Evolutionary conservation across 2,888 invertebrate genomes (phyloP).

Genomic region (Branchellion lobata): DNA sequence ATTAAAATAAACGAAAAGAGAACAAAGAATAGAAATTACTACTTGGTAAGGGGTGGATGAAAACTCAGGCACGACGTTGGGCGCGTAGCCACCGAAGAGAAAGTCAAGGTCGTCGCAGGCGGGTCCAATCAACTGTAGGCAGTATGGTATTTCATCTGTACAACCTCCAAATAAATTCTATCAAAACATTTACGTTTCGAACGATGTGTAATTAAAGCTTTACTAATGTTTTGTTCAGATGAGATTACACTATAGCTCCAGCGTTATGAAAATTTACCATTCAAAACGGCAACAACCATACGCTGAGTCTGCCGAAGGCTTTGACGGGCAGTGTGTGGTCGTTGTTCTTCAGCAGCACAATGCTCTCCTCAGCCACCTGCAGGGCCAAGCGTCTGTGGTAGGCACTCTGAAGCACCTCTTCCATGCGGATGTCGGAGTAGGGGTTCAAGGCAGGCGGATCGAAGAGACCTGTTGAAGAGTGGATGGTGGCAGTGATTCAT

Average conservation of each 20-base stretch:
- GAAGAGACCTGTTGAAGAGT: constrained; percentile 52
- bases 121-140: constrained; percentile 58
- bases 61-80: constrained; percentile 53
- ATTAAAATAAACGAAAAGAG: no score
- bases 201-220: no score
- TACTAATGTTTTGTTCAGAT: no score
- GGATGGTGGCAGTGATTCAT: not conserved
- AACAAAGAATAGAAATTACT: no score
- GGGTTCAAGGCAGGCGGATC: constrained; percentile 56
- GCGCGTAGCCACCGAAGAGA: constrained; percentile 57
- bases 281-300: no score
- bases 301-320: not conserved
- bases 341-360: constrained; percentile 56
- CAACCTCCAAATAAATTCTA: no score
- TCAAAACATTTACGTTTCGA: no score
- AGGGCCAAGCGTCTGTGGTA: constrained; percentile 53
- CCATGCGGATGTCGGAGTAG: constrained; percentile 52
- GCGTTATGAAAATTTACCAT: no score
- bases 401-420: constrained; percentile 51
- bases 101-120: constrained; percentile 56
- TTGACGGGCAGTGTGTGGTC: constrained; percentile 41
- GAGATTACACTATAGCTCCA: no score
- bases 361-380: constrained; percentile 54
- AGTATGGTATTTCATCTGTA: not conserved
- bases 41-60: constrained; percentile 55